phyloP scores from a whole-genome alignment of 1,140 invertebrate genomes.

The Lucilia sericata region DNA sequence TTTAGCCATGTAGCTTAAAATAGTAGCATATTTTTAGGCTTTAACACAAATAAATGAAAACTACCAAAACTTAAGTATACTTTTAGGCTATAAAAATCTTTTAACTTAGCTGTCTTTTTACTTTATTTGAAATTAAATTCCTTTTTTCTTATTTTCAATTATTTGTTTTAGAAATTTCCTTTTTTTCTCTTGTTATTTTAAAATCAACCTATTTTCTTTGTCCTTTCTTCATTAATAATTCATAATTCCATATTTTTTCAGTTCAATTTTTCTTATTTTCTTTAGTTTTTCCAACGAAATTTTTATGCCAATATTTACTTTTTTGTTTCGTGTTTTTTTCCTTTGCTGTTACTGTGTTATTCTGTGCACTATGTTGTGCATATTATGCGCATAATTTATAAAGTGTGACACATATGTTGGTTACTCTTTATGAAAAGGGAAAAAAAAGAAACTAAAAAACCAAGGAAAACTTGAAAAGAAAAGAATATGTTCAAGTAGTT shows the following conservation, averaged over 20 bases:
- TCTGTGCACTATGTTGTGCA: neutral
- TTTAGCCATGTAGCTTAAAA: no score
- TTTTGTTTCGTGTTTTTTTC: neutral
- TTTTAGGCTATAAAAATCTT: neutral
- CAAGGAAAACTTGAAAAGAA: neutral
- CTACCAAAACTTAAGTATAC: neutral
- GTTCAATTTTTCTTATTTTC: neutral
- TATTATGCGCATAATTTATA: slow-evolving; percentile 40
- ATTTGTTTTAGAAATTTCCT: neutral
- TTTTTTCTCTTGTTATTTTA: neutral
- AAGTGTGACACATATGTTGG: slow-evolving; percentile 33
- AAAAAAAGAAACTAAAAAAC: neutral
- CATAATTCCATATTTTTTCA: neutral
- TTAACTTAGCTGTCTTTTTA: no score
- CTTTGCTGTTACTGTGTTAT: neutral
- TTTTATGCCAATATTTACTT: neutral
- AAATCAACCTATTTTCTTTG: neutral
- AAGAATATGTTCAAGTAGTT: neutral
- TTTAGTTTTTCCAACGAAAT: neutral
- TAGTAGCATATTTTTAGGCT: no score
- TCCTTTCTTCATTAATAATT: neutral
- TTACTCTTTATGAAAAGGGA: neutral
- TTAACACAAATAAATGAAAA: no score
- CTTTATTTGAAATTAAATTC: no score
- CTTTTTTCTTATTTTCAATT: no score